A percentile compares a stretch with the other conserved stretches of the same genome.
phyloP scores from a whole-genome alignment of 2,113 vertebrate genomes.

The Parus major region DNA sequence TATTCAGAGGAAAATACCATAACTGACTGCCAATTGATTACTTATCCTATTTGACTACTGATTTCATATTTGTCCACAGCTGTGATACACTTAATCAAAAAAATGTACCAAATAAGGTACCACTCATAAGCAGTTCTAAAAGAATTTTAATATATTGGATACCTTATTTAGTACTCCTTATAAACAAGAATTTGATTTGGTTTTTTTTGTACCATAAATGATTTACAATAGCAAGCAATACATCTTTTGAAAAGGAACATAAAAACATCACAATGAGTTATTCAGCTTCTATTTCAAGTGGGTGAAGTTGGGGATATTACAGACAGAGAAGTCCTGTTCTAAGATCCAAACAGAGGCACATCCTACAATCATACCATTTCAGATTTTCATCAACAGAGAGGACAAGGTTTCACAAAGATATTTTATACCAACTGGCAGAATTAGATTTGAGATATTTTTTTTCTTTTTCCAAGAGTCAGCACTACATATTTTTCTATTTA shows the following conservation, averaged over 20 bases:
- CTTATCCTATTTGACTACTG: not conserved
- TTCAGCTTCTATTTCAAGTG: not conserved
- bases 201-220: not conserved
- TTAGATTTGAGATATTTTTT: not conserved
- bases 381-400: not conserved
- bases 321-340: not conserved
- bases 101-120: not conserved
- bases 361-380: not conserved
- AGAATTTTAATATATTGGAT: not conserved
- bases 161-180: not conserved
- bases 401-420: not conserved
- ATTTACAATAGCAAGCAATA: not conserved
- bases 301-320: not conserved
- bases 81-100: not conserved
- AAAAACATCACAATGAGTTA: not conserved
- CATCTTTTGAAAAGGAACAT: not conserved
- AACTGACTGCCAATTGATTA: not conserved
- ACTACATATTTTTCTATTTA: not conserved
- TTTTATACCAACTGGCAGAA: not conserved
- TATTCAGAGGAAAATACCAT: not conserved
- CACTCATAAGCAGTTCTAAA: not conserved
- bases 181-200: not conserved
- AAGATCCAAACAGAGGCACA: not conserved
- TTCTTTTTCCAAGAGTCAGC: not conserved
- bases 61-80: not conserved